Evolutionary conservation across 1,140 invertebrate genomes (phyloP).

Genomic region (Goniozus legneri): DNA sequence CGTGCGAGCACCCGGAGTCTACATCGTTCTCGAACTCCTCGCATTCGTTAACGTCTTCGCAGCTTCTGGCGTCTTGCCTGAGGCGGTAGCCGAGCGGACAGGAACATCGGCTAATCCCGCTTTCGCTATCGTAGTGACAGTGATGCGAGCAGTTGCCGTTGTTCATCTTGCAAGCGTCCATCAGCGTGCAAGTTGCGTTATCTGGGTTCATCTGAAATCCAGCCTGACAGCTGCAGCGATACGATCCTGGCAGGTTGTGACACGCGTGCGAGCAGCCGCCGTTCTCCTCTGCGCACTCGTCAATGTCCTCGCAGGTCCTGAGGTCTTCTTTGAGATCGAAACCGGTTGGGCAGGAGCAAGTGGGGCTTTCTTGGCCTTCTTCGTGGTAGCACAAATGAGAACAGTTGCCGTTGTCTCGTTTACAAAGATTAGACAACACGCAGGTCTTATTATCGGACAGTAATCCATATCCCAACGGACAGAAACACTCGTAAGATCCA

Average conservation of each 20-base stretch:
- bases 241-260: slow-evolving; percentile 52
- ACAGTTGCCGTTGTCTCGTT: slow-evolving; percentile 49
- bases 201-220: slow-evolving; percentile 46
- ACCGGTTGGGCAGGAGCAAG: slow-evolving; percentile 72
- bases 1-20: slow-evolving; percentile 41
- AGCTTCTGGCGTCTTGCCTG: slow-evolving; percentile 65
- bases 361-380: slow-evolving; percentile 62
- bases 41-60: slow-evolving; percentile 79
- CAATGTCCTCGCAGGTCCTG: slow-evolving; percentile 32
- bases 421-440: slow-evolving; percentile 67
- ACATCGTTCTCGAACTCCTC: slow-evolving; percentile 47
- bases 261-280: slow-evolving; percentile 58
- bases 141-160: slow-evolving; percentile 55
- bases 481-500: slow-evolving; percentile 55
- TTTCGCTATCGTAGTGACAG: slow-evolving; percentile 58
- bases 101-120: slow-evolving; percentile 67
- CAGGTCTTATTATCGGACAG: slow-evolving; percentile 52
- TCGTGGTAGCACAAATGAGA: slow-evolving; percentile 58
- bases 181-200: slow-evolving; percentile 46
- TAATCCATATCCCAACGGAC: slow-evolving; percentile 45
- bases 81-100: slow-evolving; percentile 72
- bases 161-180: slow-evolving; percentile 41
- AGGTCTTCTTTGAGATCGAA: slow-evolving; percentile 58
- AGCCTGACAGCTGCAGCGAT: slow-evolving; percentile 49
- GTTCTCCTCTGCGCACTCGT: slow-evolving; percentile 55